These are phyloP conservation scores for Mormyrus hasselquistii DNA, from an alignment of 2,797 vertebrate species.

Conservation along the genomic window DNA sequence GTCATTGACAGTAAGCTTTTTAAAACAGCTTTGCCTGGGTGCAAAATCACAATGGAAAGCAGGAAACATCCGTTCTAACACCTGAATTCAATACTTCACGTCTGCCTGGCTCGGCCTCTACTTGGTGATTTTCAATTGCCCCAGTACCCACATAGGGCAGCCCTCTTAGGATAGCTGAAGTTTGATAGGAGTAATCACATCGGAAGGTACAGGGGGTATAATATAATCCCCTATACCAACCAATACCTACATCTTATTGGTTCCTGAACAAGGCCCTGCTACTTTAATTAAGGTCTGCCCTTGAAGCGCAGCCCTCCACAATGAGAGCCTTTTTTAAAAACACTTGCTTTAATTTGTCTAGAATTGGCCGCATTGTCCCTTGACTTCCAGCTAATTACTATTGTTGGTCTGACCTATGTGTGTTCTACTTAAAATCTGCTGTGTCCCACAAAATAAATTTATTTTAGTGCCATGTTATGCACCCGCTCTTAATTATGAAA, in stretches of 20 bases:
- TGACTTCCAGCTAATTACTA: not conserved
- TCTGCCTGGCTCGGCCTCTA: not conserved
- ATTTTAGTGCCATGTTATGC: not conserved
- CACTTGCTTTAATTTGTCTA: not conserved
- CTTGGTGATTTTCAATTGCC: not conserved
- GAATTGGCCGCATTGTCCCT: not conserved
- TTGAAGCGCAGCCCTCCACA: not conserved
- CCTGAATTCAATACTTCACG: conserved; percentile 5
- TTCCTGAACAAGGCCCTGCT: not conserved
- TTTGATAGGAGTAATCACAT: not conserved
- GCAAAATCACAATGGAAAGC: conserved; percentile 1
- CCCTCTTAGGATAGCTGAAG: conserved; percentile 4
- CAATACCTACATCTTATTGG: not conserved
- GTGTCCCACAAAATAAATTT: not conserved
- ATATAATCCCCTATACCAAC: not conserved
- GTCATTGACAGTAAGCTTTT: not conserved
- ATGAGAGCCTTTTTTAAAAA: not conserved
- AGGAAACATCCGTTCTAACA: not conserved
- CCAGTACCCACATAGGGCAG: not conserved
- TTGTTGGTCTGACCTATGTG: not conserved
- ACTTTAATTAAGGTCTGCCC: conserved; percentile 16
- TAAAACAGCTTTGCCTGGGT: not conserved
- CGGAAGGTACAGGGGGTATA: not conserved
- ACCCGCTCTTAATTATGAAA: not conserved
- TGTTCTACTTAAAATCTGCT: not conserved